Evolutionary conservation across 2,113 vertebrate genomes (phyloP), one percentile per base, ranked within the genome.

Genomic region (Falco punctatus): DNA sequence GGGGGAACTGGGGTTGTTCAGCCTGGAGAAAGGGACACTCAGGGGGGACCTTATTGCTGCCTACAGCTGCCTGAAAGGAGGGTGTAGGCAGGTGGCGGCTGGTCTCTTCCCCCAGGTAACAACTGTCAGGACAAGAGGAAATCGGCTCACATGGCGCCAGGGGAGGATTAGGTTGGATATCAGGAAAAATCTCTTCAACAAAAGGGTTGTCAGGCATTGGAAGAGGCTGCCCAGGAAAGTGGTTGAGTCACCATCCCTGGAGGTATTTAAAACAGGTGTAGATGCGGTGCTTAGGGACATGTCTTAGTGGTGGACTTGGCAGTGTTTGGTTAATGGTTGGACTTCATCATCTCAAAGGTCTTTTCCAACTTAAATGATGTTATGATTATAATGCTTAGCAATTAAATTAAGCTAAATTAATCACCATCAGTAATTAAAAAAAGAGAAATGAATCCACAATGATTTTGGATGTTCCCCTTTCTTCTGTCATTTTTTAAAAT

Each of bases 101-200:
- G 1, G 10, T 75, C 20, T 49, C 38, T 58, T 72, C 13, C 78
- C 26, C 28, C 42, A 24, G 2, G 19, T 58, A 35, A n/a, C 4
- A 7, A 67, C 26, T 0, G 0, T 30, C 6, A 28, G 49, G 13
- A 49, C 2, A 1, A 49, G 26, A 69, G 16, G 58, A 49, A 88
- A 44, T 20, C 2, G 15, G 30, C 26, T 72, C 35, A 62, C 10
- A 9, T 23, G 73, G 22, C 5, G 1, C 52, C 15, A 16, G 19
- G 35, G 12, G 10, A 54, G 5, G 6, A 48, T 78, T 69, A 42
- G 33, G 10, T 8, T 73, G 30, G 38, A 17, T 30, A 18, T 10
- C 32, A 28, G 17, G 84, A 49, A 78, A 35, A 58, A 14, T 2
- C 18, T 59, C 19, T 78, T 78, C 15, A 15, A n/a, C 2, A 1